A percentile compares a stretch with the other conserved stretches of the same genome.
Conservation (phyloP, 2,888 invertebrate genomes). For the Eupithecia subfuscata region DNA sequence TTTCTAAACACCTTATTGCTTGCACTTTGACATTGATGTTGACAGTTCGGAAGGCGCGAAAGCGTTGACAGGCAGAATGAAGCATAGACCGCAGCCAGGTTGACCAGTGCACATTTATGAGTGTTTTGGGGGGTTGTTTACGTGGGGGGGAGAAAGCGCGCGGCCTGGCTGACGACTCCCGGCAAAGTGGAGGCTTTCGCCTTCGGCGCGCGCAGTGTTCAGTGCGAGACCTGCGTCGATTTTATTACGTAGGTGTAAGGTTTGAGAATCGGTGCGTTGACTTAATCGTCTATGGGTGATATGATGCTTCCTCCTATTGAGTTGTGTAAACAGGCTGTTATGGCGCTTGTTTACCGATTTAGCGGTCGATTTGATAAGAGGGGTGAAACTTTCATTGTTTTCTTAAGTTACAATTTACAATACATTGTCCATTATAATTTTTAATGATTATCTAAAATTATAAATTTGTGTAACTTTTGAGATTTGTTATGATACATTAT, state of each 20-base stretch:
- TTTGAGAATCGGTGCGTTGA: slow-evolving; percentile 57
- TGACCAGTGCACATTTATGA: slow-evolving; percentile 48
- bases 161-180: slow-evolving; percentile 81
- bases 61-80: slow-evolving; percentile 47
- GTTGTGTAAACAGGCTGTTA: slow-evolving; percentile 19
- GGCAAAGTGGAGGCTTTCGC: slow-evolving; percentile 70
- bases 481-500: no score
- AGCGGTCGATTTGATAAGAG: slow-evolving; percentile 1
- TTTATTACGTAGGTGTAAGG: slow-evolving; percentile 79
- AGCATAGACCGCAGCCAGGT: slow-evolving; percentile 65
- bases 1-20: slow-evolving; percentile 69
- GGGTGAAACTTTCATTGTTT: neutral
- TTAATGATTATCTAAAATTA: neutral
- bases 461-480: neutral
- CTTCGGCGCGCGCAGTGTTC: slow-evolving; percentile 73
- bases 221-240: slow-evolving; percentile 65
- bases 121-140: slow-evolving; percentile 65
- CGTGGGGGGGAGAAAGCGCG: slow-evolving; percentile 70
- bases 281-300: slow-evolving; percentile 57
- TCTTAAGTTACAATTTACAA: neutral
- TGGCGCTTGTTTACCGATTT: neutral
- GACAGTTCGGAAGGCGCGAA: slow-evolving; percentile 64
- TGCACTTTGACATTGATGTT: slow-evolving; percentile 54
- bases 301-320: slow-evolving; percentile 30
- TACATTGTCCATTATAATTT: neutral